These are phyloP conservation scores for Ichneumon xanthorius DNA, from an alignment of 2,888 invertebrate genomes.

Conservation along the genomic window DNA sequence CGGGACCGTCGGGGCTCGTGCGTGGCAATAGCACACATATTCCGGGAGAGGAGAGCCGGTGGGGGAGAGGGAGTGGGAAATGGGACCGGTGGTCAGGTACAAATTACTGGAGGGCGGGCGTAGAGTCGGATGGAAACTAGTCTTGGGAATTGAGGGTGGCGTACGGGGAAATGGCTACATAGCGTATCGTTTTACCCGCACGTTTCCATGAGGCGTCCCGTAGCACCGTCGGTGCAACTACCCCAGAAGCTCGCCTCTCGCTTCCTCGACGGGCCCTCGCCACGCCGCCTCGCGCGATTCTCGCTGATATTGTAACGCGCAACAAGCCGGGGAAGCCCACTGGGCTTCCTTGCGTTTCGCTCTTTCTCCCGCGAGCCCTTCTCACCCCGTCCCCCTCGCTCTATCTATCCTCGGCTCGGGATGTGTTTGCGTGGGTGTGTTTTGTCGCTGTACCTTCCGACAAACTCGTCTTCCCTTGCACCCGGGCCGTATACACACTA, in stretches of 20 bases:
- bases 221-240: conserved; percentile 27
- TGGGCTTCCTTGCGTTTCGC: conserved; percentile 42
- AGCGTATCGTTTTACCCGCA: conserved; percentile 73
- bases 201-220: conserved; percentile 50
- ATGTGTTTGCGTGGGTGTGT: conserved; percentile 1
- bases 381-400: conserved; percentile 21
- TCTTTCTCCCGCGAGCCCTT: conserved; percentile 45
- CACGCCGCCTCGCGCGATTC: conserved; percentile 40
- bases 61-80: conserved; percentile 59
- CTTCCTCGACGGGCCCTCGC: conserved; percentile 14
- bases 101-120: conserved; percentile 76
- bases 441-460: conserved; percentile 26
- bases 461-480: conserved; percentile 24
- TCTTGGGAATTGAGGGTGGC: conserved; percentile 79
- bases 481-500: conserved; percentile 2
- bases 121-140: conserved; percentile 77
- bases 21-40: not conserved
- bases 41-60: conserved; percentile 34
- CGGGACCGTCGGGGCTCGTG: not conserved
- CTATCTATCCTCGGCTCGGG: conserved; percentile 15
- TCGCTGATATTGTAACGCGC: conserved; percentile 68
- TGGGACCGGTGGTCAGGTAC: conserved; percentile 74
- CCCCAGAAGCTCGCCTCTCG: conserved; percentile 5
- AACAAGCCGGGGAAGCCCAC: conserved; percentile 65
- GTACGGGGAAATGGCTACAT: conserved; percentile 77